Evolutionary conservation across 2,797 vertebrate species (phyloP).

Genomic region (Meda fulgida): DNA sequence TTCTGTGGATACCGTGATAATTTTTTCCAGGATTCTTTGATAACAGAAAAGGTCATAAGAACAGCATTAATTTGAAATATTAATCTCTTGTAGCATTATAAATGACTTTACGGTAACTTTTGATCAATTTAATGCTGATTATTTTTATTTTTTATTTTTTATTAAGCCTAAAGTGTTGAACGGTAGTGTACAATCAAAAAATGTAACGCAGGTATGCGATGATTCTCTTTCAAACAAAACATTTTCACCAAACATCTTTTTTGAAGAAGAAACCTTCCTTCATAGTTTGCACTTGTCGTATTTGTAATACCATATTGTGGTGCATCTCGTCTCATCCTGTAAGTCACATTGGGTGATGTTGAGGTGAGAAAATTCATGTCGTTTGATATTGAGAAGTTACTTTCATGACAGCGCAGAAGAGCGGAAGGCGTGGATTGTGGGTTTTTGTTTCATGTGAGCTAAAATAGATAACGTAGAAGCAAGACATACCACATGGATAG

Average conservation of each 20-base stretch:
- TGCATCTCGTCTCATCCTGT: background rate
- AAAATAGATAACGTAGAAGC: background rate
- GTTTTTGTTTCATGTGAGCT: background rate
- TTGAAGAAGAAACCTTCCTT: background rate
- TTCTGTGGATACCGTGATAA: background rate
- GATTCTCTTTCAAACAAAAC: background rate
- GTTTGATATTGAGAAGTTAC: background rate
- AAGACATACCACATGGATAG: background rate
- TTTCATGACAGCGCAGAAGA: background rate
- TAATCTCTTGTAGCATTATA: background rate
- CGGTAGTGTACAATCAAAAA: no score
- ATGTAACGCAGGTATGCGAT: background rate
- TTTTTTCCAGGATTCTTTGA: background rate
- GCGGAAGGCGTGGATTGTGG: background rate
- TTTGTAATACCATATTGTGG: constrained; percentile 28
- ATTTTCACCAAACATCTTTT: background rate
- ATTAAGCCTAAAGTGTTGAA: background rate
- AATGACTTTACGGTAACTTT: background rate
- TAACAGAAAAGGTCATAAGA: no score
- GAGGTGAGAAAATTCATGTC: constrained; percentile 7
- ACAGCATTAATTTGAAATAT: background rate
- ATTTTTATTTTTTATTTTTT: no score
- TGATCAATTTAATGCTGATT: background rate
- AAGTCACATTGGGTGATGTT: background rate
- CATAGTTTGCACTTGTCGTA: background rate